Evolutionary conservation across 30 jellyfish, hydroid and myxozoan genomes (phyloP).

Genomic region (Aurelia sp.): DNA sequence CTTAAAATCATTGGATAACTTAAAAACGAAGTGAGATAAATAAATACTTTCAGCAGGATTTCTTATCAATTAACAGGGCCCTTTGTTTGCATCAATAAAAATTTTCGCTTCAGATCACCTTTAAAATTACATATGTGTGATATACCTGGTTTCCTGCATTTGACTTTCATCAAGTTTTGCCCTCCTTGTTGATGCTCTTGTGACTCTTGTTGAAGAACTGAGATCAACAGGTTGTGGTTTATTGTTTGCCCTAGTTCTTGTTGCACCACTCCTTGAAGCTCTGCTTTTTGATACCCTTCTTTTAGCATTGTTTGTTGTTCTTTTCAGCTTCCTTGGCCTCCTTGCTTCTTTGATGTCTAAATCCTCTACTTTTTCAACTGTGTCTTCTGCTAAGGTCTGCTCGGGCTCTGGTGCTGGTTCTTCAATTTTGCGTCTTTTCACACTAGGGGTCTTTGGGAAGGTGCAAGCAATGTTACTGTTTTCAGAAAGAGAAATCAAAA

Average conservation of each 20-base stretch:
- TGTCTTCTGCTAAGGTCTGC: not conserved
- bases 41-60: no score
- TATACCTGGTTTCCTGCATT: constrained; percentile 10
- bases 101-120: no score
- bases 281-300: constrained; percentile 1
- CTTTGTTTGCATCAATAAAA: no score
- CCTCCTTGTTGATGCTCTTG: constrained; percentile 14
- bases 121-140: not conserved
- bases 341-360: constrained; percentile 15
- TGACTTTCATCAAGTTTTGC: not conserved
- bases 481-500: no score
- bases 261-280: not conserved
- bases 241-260: not conserved
- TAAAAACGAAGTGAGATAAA: no score
- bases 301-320: constrained; percentile 19
- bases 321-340: constrained; percentile 34
- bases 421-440: constrained; percentile 26
- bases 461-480: constrained; percentile 13
- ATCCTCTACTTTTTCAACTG: not conserved
- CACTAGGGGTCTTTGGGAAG: constrained; percentile 24
- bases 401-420: not conserved
- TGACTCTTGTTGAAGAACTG: constrained; percentile 5
- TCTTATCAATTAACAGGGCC: no score
- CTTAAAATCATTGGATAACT: no score
- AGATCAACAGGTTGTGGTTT: not conserved